Base-by-base conservation (phyloP, 2,113 vertebrate species). In the Jacana jacana region DNA sequence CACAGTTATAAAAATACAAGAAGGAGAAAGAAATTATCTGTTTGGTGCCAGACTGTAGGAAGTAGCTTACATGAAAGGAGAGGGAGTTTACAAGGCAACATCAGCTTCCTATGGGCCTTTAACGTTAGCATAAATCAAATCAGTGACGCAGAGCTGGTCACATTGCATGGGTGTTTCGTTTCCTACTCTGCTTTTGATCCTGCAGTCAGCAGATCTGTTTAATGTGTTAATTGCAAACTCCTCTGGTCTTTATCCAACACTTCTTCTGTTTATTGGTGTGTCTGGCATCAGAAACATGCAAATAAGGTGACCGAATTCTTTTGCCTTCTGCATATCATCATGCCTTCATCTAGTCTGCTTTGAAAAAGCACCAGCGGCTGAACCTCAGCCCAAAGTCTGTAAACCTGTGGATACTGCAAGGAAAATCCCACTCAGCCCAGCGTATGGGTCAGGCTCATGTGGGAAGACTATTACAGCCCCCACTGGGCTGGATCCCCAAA, bases 201-300 rank as follows among this genome's bases (percentile, higher is more conserved):
- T 81, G 22, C 46, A 51, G 52, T 31, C 3, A 0, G 65, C 60
- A 55, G 52, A 52, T 65, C 44, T 57, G 48, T 91, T 96, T 94
- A 79, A 95, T 81, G 91, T 72, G 86, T 61, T 96, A 95, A 95
- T 92, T 97, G 78, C 73, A 95, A 89, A 76, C 57, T 89, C 57
- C 73, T 96, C 94, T 95, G 73, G 73, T 93, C 86, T 92, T 71
- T 60, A 60, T 55, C 86, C 93, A 92, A 39, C 13, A 16, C 55
- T 95, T 76, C 22, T 91, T 63, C 66, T 60, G 44, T 72, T 72
- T 89, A 49, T 57, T 92, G 58, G 49, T 51, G 58, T 27, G 65
- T 28, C 71, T 91, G 84, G 44, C 86, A 87, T 61, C 81, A 95
- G 88, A 95, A 81, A 68, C 23, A 39, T 1, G 52, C 3, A 5